A percentile compares a stretch with the other conserved stretches of the same genome.
phyloP scores from a whole-genome alignment of 1,140 invertebrate genomes.

The Laupala kohalensis region DNA sequence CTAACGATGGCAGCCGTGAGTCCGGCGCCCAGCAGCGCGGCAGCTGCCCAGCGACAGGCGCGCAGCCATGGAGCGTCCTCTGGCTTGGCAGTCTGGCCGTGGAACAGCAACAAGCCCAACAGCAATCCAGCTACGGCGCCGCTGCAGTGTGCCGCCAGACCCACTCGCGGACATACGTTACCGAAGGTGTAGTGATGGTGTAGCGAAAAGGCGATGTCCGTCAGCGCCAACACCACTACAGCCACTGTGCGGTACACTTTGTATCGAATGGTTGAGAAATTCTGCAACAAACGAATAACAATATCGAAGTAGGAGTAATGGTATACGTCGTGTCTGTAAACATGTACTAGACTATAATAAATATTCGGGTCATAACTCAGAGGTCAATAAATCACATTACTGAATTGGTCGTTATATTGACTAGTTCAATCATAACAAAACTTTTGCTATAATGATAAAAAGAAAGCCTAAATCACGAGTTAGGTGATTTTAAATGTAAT shows the following conservation, averaged over 20 bases:
- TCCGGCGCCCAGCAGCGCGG: constrained; percentile 26
- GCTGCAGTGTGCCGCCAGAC: constrained; percentile 67
- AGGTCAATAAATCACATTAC: no score
- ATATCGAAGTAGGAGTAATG: no score
- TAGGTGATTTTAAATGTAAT: no score
- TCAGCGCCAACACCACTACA: constrained; percentile 42
- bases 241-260: constrained; percentile 38
- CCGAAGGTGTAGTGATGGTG: constrained; percentile 31
- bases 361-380: no score
- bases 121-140: constrained; percentile 67
- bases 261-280: constrained; percentile 42
- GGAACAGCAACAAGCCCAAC: constrained; percentile 42
- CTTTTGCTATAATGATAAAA: no score
- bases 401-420: no score
- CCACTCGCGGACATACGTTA: constrained; percentile 38
- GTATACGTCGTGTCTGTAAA: no score
- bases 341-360: no score
- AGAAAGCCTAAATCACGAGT: no score
- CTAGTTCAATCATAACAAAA: no score
- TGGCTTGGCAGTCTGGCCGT: constrained; percentile 17
- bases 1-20: constrained; percentile 29
- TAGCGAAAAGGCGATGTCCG: constrained; percentile 37
- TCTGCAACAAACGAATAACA: constrained; percentile 31
- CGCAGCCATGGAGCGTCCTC: constrained; percentile 31
- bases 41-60: constrained; percentile 28